Evolutionary conservation across 2,113 vertebrate genomes (phyloP).

Genomic region (Terrapene triunguis): DNA sequence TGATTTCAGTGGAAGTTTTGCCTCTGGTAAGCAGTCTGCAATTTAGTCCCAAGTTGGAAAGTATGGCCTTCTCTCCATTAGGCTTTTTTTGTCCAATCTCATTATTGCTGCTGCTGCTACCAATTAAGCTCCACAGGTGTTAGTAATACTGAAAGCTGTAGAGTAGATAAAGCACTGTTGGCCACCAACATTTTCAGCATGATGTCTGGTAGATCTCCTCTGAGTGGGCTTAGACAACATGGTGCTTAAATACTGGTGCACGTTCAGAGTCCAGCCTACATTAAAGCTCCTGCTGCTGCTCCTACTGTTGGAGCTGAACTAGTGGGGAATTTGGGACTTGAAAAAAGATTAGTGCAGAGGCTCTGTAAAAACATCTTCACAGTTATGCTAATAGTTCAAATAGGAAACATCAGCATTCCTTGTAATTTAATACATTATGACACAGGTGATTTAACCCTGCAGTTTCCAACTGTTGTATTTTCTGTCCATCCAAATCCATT

Average conservation of each 20-base stretch:
- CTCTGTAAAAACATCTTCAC: not conserved
- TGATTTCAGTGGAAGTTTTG: not conserved
- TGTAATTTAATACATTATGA: not conserved
- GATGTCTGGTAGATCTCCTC: not conserved
- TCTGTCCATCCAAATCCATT: not conserved
- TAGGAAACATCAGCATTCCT: not conserved
- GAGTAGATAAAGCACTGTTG: not conserved
- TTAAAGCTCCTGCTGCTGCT: not conserved
- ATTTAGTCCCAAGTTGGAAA: not conserved
- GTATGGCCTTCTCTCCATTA: not conserved
- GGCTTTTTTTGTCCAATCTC: not conserved
- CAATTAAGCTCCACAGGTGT: not conserved
- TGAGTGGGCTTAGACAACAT: not conserved
- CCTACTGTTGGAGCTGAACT: not conserved
- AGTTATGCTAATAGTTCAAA: not conserved
- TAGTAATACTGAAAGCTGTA: not conserved
- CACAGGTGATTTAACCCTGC: not conserved
- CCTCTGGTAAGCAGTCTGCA: not conserved
- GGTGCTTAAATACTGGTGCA: not conserved
- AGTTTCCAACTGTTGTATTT: not conserved
- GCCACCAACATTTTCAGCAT: not conserved
- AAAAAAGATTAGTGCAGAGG: not conserved
- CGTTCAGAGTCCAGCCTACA: not conserved
- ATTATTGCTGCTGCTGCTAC: not conserved
- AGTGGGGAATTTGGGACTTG: fast-evolving